Evolutionary conservation across 2,888 invertebrate species (phyloP).

Genomic region (Tipula unca): DNA sequence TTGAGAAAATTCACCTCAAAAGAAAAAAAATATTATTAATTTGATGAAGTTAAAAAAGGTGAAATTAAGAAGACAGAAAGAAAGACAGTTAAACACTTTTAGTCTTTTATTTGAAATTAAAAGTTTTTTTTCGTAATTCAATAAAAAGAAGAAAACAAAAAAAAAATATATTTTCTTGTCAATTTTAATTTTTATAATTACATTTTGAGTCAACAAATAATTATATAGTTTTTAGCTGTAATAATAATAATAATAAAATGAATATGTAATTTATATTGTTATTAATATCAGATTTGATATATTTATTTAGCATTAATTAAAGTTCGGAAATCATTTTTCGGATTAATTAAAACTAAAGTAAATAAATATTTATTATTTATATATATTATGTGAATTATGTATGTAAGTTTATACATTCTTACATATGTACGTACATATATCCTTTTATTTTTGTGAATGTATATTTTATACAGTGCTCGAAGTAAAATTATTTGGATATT

Average conservation of each 20-base stretch:
- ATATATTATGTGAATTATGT: not conserved
- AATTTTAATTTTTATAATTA: not conserved
- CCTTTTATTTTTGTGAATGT: not conserved
- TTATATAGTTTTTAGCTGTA: not conserved
- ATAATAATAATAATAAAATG: not conserved
- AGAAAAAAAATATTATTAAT: not conserved
- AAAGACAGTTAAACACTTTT: not conserved
- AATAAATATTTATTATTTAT: not conserved
- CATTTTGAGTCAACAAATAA: constrained; percentile 8
- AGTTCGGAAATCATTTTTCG: not conserved
- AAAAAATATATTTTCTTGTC: not conserved
- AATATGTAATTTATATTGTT: not conserved
- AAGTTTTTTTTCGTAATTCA: not conserved
- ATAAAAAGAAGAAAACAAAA: not conserved
- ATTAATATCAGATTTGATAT: not conserved
- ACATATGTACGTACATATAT: not conserved
- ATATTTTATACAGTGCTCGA: not conserved
- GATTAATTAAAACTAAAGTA: not conserved
- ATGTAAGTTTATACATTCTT: not conserved
- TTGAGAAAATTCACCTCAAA: not conserved
- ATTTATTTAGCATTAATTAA: not conserved
- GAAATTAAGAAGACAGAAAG: not conserved
- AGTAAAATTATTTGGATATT: not conserved
- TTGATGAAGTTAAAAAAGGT: not conserved
- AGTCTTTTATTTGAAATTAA: not conserved